These are phyloP conservation scores for Temnothorax nylanderi DNA, from an alignment of 1,140 invertebrate species.

Conservation along the genomic window DNA sequence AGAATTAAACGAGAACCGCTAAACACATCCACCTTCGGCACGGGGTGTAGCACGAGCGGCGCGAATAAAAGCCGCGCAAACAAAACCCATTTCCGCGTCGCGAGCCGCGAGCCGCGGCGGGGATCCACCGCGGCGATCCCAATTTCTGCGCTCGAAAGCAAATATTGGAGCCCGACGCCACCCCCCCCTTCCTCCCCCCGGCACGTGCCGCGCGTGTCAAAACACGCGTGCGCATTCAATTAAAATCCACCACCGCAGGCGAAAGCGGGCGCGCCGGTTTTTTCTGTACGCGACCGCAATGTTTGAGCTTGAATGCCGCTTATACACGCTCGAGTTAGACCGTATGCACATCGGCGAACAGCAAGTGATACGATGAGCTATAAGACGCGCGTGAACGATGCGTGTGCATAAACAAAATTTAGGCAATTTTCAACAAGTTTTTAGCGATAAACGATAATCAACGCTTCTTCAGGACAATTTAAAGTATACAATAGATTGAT, in stretches of 20 bases:
- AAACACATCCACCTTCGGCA: constrained; percentile 16
- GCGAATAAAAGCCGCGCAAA: constrained; percentile 60
- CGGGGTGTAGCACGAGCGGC: background rate
- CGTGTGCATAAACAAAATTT: background rate
- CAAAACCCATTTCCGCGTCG: constrained; percentile 43
- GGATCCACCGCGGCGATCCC: constrained; percentile 26
- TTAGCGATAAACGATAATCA: background rate
- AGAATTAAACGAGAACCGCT: constrained; percentile 35
- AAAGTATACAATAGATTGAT: background rate
- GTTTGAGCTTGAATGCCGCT: background rate
- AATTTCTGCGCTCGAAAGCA: constrained; percentile 63
- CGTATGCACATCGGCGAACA: background rate
- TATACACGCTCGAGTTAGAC: background rate
- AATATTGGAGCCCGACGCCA: constrained; percentile 62
- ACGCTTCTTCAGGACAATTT: background rate
- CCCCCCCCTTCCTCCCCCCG: background rate
- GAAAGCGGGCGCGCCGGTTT: background rate
- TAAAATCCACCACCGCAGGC: constrained; percentile 42
- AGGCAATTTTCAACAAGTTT: background rate
- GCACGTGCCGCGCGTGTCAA: constrained; percentile 55
- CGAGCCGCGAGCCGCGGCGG: background rate
- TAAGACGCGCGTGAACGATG: background rate
- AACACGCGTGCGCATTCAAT: constrained; percentile 60
- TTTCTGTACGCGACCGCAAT: constrained; percentile 37
- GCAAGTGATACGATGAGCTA: no score